A percentile compares a stretch with the other conserved stretches of the same genome.
Evolutionary conservation across 2,113 vertebrate genomes (phyloP).

Genomic region (Podilymbus podiceps): DNA sequence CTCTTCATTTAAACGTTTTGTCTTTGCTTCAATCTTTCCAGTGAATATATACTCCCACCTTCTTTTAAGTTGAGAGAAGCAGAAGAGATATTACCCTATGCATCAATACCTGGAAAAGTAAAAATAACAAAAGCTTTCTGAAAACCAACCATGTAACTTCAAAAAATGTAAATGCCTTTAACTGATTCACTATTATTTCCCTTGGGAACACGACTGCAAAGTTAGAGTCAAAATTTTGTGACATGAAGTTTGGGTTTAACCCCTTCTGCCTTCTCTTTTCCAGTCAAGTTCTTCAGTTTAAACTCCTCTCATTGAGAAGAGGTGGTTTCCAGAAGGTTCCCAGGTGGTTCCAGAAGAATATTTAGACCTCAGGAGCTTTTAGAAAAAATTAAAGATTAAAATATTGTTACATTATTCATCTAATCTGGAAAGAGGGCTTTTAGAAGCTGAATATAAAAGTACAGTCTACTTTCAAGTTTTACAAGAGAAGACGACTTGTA

Average conservation of each 20-base stretch:
- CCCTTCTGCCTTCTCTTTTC: not conserved
- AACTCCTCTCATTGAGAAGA: not conserved
- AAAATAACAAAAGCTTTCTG: not conserved
- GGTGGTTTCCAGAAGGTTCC: not conserved
- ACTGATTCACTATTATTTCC: not conserved
- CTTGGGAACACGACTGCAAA: not conserved
- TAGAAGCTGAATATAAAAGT: not conserved
- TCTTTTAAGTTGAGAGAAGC: not conserved
- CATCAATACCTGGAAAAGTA: not conserved
- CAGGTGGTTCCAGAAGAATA: not conserved
- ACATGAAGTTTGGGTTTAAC: not conserved
- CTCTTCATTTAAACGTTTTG: not conserved
- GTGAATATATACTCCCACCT: not conserved
- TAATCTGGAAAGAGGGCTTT: not conserved
- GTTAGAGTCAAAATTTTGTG: not conserved
- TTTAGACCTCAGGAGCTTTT: not conserved
- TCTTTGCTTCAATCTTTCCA: not conserved
- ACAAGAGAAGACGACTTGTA: not conserved
- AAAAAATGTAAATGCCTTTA: not conserved
- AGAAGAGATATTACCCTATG: not conserved
- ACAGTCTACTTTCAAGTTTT: not conserved
- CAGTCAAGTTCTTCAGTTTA: not conserved
- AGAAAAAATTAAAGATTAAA: not conserved
- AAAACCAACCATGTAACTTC: not conserved
- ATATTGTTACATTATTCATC: not conserved